Base-by-base conservation (phyloP, 2,888 invertebrate genomes). In the Plagodis dolabraria region DNA sequence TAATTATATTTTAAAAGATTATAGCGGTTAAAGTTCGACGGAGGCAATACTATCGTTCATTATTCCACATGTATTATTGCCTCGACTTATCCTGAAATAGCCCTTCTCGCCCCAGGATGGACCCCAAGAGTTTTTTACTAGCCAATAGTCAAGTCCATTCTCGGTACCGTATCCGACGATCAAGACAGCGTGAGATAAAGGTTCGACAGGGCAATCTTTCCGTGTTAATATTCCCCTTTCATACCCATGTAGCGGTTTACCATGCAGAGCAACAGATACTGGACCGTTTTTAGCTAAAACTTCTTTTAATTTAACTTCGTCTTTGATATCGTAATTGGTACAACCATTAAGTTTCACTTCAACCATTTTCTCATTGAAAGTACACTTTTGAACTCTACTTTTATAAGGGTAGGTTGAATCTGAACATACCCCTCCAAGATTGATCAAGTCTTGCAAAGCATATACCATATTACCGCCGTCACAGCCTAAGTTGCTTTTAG, bases 121-220 rank as follows among this genome's bases (percentile, higher is more conserved):
- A 0, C 60, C 47, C 55, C 55, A 58, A 7, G 64, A 64, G 33
- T 60, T 60, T 22, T 64, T 60, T 2, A 64, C 10, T 2, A 52
- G 12, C 64, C 64, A 64, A 12, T 55, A 55, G 33, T 54, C 33
- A 33, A 7, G 7, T 5, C 54, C 64, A 4, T 49, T 7, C 34
- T 50, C 58, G 38, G 44, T 56, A 34, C 63, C 63, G 42, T 59
- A 63, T 5, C 63, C 63, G 7, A 63, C 59, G 7, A 63, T 36
- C 10, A 59, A 8, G 0, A 59, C 50, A 0, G 50, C 50, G n/a
- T 63, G 63, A 12, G 7, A 12, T 5, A 43, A 6, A 12, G 7
- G 6, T 7, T 6, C 12, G 7, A 5, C 11, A n/a, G 9, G 9
- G 12, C 43, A 43, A 5, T 43, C 12, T 7, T 11, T 0, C 12